Conservation (phyloP, 2,888 invertebrate genomes). For the Nematopogon swammerdamellus region DNA sequence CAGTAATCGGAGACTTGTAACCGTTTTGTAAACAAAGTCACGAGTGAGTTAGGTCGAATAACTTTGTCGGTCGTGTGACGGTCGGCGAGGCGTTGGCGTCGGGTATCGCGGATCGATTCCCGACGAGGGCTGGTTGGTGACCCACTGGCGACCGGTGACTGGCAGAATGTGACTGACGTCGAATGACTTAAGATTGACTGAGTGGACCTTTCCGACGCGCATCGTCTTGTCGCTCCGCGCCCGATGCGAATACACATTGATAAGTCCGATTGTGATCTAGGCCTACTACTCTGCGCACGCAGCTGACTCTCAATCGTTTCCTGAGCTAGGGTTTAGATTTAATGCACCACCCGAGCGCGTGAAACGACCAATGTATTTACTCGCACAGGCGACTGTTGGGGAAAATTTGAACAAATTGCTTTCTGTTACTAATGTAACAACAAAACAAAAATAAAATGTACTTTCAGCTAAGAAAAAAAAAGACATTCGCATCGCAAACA, state of each 20-base stretch:
- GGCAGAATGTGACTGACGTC: background rate
- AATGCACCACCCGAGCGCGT: background rate
- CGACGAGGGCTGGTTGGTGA: background rate
- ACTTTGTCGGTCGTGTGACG: background rate
- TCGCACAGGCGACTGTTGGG: too few species aligned
- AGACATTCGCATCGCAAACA: too few species aligned
- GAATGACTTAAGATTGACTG: background rate
- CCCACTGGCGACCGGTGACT: background rate
- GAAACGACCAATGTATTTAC: too few species aligned
- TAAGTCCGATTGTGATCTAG: background rate
- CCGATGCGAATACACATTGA: background rate
- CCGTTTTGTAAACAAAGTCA: background rate
- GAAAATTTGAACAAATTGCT: too few species aligned
- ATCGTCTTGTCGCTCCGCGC: background rate
- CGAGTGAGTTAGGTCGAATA: background rate
- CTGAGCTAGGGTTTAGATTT: background rate
- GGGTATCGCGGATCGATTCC: background rate
- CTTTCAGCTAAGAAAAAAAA: too few species aligned
- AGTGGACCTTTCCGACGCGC: background rate
- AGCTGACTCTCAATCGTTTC: background rate
- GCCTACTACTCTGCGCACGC: background rate
- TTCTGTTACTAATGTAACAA: too few species aligned
- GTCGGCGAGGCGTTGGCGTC: background rate
- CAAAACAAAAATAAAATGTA: too few species aligned
- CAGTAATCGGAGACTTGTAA: background rate